Percentiles rank a stretch among this genome's conserved stretches.
These are phyloP conservation scores for Atopsyche davidsoni DNA, from an alignment of 1,140 invertebrate species.

Conservation along the genomic window DNA sequence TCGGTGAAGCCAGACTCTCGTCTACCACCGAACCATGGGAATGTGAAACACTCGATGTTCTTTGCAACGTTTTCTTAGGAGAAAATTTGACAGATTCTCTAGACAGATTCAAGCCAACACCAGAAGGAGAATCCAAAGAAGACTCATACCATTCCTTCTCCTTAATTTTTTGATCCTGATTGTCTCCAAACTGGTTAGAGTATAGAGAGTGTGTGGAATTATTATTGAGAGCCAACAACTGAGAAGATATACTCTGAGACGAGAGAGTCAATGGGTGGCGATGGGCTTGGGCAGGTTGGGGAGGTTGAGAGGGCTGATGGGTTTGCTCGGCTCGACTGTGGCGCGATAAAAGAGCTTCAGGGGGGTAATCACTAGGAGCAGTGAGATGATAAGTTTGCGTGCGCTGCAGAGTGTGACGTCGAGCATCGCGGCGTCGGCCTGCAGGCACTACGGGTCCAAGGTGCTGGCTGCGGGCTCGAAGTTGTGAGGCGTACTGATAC, in stretches of 20 bases:
- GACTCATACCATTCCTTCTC: slow-evolving; percentile 74
- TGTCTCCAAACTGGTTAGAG: slow-evolving; percentile 12
- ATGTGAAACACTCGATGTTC: slow-evolving; percentile 39
- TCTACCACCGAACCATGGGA: not conserved
- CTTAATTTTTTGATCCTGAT: slow-evolving; percentile 39
- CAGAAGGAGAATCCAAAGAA: slow-evolving; percentile 56
- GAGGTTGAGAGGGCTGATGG: not conserved
- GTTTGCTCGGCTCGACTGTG: not conserved
- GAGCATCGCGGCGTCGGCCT: slow-evolving; percentile 35
- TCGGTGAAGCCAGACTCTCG: not conserved
- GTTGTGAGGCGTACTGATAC: slow-evolving; percentile 46
- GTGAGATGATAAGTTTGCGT: slow-evolving; percentile 47
- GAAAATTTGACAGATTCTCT: slow-evolving; percentile 36
- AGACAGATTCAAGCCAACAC: slow-evolving; percentile 20
- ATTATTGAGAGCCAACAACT: not conserved
- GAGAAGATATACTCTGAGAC: not conserved
- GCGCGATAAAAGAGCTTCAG: not conserved
- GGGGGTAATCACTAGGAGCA: slow-evolving; percentile 41
- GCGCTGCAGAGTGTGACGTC: slow-evolving; percentile 41
- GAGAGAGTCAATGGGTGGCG: not conserved
- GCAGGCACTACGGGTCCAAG: slow-evolving; percentile 39
- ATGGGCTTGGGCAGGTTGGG: not conserved
- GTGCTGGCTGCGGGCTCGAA: slow-evolving; percentile 45
- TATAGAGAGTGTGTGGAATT: not conserved
- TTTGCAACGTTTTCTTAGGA: slow-evolving; percentile 41